Conservation (phyloP, 2,113 vertebrate species). For the Machaerirhynchus nigripectus region DNA sequence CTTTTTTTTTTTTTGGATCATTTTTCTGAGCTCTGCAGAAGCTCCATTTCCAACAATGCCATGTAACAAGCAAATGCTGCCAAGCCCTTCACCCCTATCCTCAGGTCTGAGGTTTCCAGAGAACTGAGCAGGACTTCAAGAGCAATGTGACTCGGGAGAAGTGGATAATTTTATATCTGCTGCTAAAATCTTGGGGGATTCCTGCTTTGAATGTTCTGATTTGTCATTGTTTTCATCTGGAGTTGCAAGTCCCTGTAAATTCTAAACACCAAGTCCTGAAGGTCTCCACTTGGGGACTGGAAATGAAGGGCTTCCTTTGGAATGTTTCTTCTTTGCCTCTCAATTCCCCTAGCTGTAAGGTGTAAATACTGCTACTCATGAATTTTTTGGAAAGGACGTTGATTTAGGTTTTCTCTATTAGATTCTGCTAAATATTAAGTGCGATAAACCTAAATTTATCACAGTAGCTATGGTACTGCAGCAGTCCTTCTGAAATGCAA, state of each 20-base stretch:
- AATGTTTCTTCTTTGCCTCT: conserved; percentile 33
- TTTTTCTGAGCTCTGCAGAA: background rate
- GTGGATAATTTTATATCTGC: background rate
- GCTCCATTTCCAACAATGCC: background rate
- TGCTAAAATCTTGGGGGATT: background rate
- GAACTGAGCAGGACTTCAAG: background rate
- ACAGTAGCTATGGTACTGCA: conserved; percentile 25
- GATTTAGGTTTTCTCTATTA: conserved; percentile 4
- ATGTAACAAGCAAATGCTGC: background rate
- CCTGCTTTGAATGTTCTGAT: background rate
- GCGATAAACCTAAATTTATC: background rate
- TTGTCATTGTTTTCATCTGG: background rate
- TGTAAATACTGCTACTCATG: conserved; percentile 24
- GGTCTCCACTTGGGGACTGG: background rate
- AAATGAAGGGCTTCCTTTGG: conserved; percentile 25
- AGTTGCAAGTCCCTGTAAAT: background rate
- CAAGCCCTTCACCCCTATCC: background rate
- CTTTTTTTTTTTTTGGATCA: background rate
- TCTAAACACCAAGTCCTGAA: background rate
- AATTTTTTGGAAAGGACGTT: background rate
- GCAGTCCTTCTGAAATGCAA: conserved; percentile 8
- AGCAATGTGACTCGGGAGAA: background rate
- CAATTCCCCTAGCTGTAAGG: background rate
- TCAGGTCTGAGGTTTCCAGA: background rate
- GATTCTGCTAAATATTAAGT: conserved; percentile 25